Evolutionary conservation across 1,140 invertebrate species (phyloP), one percentile per base, ranked within the genome.

Genomic region (Caenorhabditis briggsae): DNA sequence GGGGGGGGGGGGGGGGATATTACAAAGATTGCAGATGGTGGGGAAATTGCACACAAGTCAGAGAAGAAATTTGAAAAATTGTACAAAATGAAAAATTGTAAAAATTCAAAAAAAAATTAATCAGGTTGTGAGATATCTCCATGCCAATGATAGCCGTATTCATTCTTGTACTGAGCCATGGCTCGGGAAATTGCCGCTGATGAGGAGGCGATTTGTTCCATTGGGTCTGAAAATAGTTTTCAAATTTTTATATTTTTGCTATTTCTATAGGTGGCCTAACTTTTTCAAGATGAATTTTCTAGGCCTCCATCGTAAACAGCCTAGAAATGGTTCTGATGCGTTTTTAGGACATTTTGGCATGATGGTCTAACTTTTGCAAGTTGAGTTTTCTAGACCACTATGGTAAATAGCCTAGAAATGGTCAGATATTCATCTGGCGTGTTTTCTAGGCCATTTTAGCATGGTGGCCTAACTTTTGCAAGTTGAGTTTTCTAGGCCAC

Each of bases 141-240:
- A 18, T 48, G 16, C 70, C 70, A 78, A 12, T 78, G 70, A 23
- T 78, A 78, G 20, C 70, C 70, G n/a, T 50, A 78, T 78, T 78
- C 70, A 50, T 78, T 78, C 41, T 33, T 50, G 70, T 78, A 78
- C 53, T 78, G 70, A 50, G 70, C 46, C 70, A 78, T 78, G n/a
- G 70, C 70, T 50, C 70, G 18, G n/a, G n/a, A 8, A 23, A 78
- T 53, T 23, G 70, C 70, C 0, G 70, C 70, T 12, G 70, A 78
- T n/a, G 70, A 78, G 14, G 64, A 70, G 46, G 70, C 46, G 9
- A 78, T n/a, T 43, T 46, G 70, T 78, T 78, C 70, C 20, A 33
- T 14, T 9, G 70, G 70, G 50, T 78, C 70, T 78, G 70, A n/a
- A 78, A 50, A 12, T 3, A 58, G 20, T 5, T 33, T 33, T 33